Conservation (phyloP, 2,113 vertebrate genomes). For the Heliornis fulica region DNA sequence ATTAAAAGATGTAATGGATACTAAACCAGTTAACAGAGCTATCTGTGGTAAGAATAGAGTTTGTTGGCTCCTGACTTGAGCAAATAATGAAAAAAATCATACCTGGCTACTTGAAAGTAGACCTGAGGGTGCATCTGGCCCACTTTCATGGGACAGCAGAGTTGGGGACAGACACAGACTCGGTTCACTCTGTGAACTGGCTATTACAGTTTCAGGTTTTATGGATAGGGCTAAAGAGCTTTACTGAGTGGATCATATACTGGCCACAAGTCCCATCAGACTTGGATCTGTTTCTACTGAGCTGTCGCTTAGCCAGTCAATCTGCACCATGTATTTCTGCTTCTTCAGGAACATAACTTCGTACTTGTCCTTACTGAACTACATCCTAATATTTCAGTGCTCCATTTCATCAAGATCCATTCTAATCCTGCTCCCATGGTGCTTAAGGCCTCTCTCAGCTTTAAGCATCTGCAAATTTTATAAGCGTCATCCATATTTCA, state of each 20-base stretch:
- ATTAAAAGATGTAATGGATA: not conserved
- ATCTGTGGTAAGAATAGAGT: not conserved
- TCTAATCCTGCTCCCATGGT: not conserved
- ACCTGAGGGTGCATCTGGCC: not conserved
- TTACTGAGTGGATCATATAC: not conserved
- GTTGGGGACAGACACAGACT: not conserved
- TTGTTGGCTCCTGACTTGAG: not conserved
- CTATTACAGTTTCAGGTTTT: not conserved
- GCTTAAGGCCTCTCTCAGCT: not conserved
- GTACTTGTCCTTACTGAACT: not conserved
- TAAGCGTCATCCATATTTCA: conserved; percentile 50
- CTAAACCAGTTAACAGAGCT: not conserved
- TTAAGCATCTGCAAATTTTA: conserved; percentile 38
- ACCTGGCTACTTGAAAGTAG: not conserved
- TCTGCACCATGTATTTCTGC: not conserved
- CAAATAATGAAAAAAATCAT: not conserved
- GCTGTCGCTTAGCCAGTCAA: not conserved
- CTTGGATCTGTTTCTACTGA: not conserved
- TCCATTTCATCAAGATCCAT: not conserved
- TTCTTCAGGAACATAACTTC: not conserved
- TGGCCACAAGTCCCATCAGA: not conserved
- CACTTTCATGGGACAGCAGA: not conserved
- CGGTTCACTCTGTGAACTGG: not conserved
- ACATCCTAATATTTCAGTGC: not conserved
- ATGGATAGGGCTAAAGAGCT: not conserved